Conservation (phyloP, 2,797 vertebrate species). For the Sebastes elongatus region DNA sequence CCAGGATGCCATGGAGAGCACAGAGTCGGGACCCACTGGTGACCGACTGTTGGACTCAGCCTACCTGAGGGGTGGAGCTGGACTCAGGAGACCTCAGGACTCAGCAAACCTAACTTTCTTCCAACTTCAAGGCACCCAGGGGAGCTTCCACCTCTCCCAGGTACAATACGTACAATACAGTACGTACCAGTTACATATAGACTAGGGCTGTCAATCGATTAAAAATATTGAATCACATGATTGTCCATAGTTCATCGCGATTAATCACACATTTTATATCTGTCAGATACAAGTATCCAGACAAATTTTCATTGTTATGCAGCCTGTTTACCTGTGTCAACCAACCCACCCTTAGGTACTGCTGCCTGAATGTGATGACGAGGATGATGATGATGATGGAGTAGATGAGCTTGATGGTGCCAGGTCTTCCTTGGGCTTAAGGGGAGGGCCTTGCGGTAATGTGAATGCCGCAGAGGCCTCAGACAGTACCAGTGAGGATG, state of each 20-base stretch:
- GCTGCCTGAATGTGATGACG: conserved; percentile 43
- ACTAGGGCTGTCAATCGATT: neutral
- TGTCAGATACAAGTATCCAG: neutral
- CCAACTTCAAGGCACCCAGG: conserved; percentile 65
- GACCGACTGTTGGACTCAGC: conserved; percentile 70
- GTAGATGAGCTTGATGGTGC: conserved; percentile 65
- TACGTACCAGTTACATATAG: no score
- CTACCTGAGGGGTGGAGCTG: conserved; percentile 67
- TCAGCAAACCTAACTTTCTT: conserved; percentile 10
- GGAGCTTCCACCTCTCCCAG: conserved; percentile 73
- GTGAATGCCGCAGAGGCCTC: conserved; percentile 48
- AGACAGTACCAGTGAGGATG: conserved; percentile 52
- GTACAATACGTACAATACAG: neutral
- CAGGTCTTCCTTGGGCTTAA: conserved; percentile 45
- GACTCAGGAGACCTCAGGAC: conserved; percentile 58
- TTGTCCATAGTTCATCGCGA: neutral
- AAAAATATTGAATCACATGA: neutral
- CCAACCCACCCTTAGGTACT: conserved; percentile 42
- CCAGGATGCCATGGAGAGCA: conserved; percentile 81
- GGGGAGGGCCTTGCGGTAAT: conserved; percentile 69
- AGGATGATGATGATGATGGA: conserved; percentile 32
- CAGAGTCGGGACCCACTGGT: conserved; percentile 29
- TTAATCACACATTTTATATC: neutral
- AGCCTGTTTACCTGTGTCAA: neutral
- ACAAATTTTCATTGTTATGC: neutral